Conservation (phyloP, 2,797 vertebrate genomes). For the Anolis apletophallus region DNA sequence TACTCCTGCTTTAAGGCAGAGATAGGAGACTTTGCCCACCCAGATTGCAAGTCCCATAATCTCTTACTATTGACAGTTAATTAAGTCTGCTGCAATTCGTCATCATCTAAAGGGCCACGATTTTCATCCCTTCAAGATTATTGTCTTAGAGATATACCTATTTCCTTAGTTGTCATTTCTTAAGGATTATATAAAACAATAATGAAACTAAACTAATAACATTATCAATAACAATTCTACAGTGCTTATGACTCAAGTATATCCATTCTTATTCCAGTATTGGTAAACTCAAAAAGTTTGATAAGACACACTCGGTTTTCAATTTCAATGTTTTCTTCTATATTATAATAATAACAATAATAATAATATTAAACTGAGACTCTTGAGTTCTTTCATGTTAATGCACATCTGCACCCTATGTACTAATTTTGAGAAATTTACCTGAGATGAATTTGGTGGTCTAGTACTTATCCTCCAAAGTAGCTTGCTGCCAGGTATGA, state of each 20-base stretch:
- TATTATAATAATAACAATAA: too few relatives aligned
- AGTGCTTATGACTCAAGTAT: background rate
- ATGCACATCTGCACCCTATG: background rate
- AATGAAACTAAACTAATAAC: background rate
- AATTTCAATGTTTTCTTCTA: background rate
- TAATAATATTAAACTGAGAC: background rate
- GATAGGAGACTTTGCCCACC: background rate
- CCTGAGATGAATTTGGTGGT: slow-evolving; percentile 89
- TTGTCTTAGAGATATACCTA: background rate
- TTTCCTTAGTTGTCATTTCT: background rate
- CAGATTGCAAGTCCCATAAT: background rate
- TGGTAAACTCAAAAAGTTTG: background rate
- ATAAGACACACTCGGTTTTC: background rate
- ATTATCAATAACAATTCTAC: background rate
- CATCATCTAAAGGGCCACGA: too few relatives aligned
- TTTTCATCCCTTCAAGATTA: too few relatives aligned
- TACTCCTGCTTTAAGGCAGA: background rate
- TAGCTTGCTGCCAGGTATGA: slow-evolving; percentile 92
- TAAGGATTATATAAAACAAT: background rate
- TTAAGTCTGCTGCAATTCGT: background rate
- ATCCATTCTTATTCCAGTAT: background rate
- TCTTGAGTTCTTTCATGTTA: background rate
- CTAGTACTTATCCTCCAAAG: slow-evolving; percentile 94
- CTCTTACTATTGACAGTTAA: background rate
- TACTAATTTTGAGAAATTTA: slow-evolving; percentile 59